Percentiles rank a stretch among this genome's conserved stretches.
These are phyloP conservation scores for Crenichthys baileyi DNA, from an alignment of 2,797 vertebrate species.

Conservation along the genomic window DNA sequence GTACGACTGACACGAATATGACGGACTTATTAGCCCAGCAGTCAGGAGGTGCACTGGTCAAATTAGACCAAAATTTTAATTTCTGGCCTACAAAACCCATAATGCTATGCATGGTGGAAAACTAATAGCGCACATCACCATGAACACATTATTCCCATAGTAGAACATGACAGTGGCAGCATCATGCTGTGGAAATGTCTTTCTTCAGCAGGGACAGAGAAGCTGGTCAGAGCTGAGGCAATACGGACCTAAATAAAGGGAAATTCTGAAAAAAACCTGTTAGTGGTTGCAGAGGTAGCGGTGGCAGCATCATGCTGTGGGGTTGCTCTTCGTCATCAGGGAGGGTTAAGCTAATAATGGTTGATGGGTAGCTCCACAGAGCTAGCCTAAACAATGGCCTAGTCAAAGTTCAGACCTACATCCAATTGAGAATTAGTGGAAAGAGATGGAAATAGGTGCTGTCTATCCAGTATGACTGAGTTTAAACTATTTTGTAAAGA, in stretches of 20 bases:
- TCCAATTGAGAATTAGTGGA: not conserved
- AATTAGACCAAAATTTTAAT: not conserved
- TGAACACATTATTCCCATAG: not conserved
- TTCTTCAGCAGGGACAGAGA: not conserved
- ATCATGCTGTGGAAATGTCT: not conserved
- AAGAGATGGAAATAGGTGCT: not conserved
- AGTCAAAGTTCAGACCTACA: not conserved
- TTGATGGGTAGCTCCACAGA: not conserved
- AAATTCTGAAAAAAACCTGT: not conserved
- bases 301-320: not conserved
- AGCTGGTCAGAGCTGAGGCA: not conserved
- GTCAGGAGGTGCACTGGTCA: not conserved
- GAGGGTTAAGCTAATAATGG: not conserved
- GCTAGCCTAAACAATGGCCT: not conserved
- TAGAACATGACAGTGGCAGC: not conserved
- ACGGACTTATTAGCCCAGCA: not conserved
- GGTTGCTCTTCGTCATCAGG: not conserved
- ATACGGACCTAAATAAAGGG: not conserved
- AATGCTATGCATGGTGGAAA: not conserved
- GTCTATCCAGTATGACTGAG: not conserved
- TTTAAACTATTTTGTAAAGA: not conserved
- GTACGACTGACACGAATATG: too few species aligned
- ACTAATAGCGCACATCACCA: not conserved
- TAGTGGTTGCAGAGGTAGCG: not conserved
- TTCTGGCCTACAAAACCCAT: too few species aligned